phyloP scores from a whole-genome alignment of 1,140 invertebrate species.

The Drosophila arizonae region DNA sequence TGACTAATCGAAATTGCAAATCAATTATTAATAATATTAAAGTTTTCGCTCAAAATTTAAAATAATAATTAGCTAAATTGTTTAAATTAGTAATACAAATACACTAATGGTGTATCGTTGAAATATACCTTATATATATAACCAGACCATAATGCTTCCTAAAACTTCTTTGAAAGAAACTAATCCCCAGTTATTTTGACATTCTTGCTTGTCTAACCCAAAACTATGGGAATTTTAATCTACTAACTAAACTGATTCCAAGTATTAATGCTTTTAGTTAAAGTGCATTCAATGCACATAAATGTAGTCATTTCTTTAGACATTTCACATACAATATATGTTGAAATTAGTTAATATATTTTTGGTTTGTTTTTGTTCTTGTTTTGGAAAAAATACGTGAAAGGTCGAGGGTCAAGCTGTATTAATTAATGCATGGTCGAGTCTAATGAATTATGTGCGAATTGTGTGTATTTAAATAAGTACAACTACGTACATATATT shows the following conservation, averaged over 20 bases:
- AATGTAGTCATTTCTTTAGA: constrained; percentile 68
- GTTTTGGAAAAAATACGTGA: constrained; percentile 3
- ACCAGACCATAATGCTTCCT: constrained; percentile 53
- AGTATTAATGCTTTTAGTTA: constrained; percentile 70
- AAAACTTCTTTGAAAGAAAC: constrained; percentile 31
- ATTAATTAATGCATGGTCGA: constrained; percentile 25
- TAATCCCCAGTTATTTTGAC: constrained; percentile 8
- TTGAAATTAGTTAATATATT: constrained; percentile 45
- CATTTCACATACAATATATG: constrained; percentile 50
- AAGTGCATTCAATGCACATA: constrained; percentile 72
- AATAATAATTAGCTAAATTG: constrained; percentile 32
- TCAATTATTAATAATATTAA: constrained; percentile 37
- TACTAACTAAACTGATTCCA: constrained; percentile 37
- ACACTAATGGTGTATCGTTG: constrained; percentile 1
- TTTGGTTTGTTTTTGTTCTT: constrained; percentile 11
- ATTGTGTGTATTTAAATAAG: constrained; percentile 73
- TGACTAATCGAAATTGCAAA: constrained; percentile 40
- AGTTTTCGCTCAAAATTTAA: constrained; percentile 55
- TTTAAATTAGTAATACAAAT: constrained; percentile 17
- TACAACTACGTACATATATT: constrained; percentile 40
- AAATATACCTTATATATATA: constrained; percentile 32
- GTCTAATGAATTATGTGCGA: constrained; percentile 62
- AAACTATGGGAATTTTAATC: constrained; percentile 33
- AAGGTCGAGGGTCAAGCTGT: constrained; percentile 32
- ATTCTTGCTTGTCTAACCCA: constrained; percentile 8